Base-by-base conservation (phyloP, 2,888 invertebrate species). In the Mythimna impura region DNA sequence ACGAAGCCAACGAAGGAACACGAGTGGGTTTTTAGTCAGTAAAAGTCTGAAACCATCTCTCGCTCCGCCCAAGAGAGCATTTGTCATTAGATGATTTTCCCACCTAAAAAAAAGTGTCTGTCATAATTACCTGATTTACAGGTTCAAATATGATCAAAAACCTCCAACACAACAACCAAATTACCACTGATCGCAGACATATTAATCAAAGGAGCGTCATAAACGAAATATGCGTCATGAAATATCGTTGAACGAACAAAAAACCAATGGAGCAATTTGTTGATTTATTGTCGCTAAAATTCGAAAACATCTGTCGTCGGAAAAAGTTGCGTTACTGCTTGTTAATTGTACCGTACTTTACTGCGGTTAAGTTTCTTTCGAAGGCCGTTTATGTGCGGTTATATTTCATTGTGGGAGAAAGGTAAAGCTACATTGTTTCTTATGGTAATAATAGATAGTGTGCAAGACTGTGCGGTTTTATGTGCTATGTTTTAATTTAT, bases 151-250 rank as follows among this genome's bases (percentile, higher is more conserved):
- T 20, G 20, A 25, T 7, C 5, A 54, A 76, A 78, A 73, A 14
- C 47, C 47, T 47, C 47, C 17, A 83, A 78, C 80, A 82, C 80
- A 47, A 47, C 47, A 47, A 47, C 47, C 79, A 71, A 80, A 80
- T 84, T 74, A 74, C 78, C 69, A 17, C 40, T 76, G 85, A 87
- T 89, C 88, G 89, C 91, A 93, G 93, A 93, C 92, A 83, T 91
- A 94, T 94, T 95, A 93, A 95, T 94, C 94, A 93, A 87, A 89
- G 79, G 80, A 77, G 86, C 88, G 91, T 93, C 93, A 93, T 95
- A 94, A 95, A 93, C 90, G 92, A 93, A 94, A 94, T 93, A 91
- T 92, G 94, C 89, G 90, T 87, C 89, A 88, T 93, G 91, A 95
- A 93, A 92, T 93, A 94, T 93, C 86, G 89, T 84, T 79, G 81